These are phyloP conservation scores for Eremophila alpestris DNA, from an alignment of 2,797 vertebrate species.

Conservation along the genomic window DNA sequence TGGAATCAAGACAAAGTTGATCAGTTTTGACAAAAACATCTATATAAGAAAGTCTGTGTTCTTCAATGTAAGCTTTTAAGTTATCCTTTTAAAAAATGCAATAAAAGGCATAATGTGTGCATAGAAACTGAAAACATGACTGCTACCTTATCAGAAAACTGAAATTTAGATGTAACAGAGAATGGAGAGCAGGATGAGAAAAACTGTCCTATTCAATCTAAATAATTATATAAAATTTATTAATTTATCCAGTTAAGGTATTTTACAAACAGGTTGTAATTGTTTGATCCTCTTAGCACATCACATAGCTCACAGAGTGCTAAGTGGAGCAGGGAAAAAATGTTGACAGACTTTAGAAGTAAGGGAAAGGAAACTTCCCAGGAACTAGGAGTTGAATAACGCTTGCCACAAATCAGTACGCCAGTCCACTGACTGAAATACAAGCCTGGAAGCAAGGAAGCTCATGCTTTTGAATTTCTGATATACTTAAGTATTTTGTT, in stretches of 20 bases:
- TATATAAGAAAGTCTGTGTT: neutral
- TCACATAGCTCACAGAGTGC: neutral
- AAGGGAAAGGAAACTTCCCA: neutral
- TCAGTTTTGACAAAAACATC: neutral
- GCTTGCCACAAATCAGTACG: neutral
- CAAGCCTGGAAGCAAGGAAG: neutral
- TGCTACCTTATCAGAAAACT: neutral
- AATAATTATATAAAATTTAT: neutral
- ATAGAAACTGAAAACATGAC: neutral
- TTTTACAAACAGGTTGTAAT: neutral
- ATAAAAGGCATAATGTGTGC: neutral
- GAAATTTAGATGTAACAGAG: neutral
- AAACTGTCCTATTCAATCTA: neutral
- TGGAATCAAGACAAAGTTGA: neutral
- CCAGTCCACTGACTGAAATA: neutral
- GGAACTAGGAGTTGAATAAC: neutral
- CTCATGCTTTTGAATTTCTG: neutral
- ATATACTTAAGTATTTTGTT: neutral
- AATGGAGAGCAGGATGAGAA: neutral
- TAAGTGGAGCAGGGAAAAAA: neutral
- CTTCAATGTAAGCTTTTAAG: neutral
- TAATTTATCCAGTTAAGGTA: neutral
- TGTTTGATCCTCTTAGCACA: neutral
- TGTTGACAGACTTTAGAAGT: neutral
- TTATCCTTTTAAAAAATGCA: neutral